Percentiles rank a stretch among this genome's conserved stretches.
phyloP scores from a whole-genome alignment of 2,113 vertebrate genomes.

The Zapornia atra region DNA sequence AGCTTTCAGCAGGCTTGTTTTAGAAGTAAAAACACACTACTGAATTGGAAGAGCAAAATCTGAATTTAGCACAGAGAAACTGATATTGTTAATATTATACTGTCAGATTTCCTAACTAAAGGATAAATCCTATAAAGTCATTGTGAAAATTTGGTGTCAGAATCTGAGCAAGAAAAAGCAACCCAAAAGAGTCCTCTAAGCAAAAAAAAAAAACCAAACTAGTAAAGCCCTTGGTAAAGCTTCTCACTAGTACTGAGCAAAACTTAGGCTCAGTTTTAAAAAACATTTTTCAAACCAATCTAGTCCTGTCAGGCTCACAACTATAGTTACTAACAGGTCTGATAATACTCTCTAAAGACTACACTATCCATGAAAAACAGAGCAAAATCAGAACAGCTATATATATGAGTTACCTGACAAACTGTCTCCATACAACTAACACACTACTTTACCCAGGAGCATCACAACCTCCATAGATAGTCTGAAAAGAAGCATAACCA shows the following conservation, averaged over 20 bases:
- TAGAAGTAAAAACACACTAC: not conserved
- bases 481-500: not conserved
- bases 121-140: not conserved
- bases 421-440: not conserved
- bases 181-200: not conserved
- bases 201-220: not conserved
- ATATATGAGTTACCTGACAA: not conserved
- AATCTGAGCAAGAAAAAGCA: not conserved
- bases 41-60: not conserved
- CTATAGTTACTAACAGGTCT: not conserved
- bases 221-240: not conserved
- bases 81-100: not conserved
- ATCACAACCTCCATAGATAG: not conserved
- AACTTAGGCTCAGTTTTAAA: not conserved
- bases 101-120: not conserved
- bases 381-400: not conserved
- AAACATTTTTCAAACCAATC: not conserved
- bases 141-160: not conserved
- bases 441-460: not conserved
- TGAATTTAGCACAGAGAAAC: not conserved
- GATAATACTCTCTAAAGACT: not conserved
- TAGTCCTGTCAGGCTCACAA: not conserved
- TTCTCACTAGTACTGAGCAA: not conserved
- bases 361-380: not conserved
- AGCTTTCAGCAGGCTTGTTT: not conserved